Evolutionary conservation across 2,888 invertebrate genomes (phyloP), one percentile per base, ranked within the genome.

Genomic region (Mimas tiliae): DNA sequence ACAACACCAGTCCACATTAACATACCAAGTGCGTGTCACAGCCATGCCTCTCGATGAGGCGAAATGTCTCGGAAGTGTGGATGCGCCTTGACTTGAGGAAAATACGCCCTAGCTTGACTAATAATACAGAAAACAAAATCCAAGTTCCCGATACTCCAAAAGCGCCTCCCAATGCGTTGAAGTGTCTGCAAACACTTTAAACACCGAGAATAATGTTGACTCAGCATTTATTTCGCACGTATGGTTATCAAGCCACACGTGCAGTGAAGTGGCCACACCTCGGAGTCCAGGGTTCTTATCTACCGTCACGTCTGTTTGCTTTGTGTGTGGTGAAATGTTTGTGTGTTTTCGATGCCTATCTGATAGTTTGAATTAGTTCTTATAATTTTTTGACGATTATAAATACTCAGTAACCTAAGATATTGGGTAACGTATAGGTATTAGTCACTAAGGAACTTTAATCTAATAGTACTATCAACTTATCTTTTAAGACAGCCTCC

Each of bases 231-330:
- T 58, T 58, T 58, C 58, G 58, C 58, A 58, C 58, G 58, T 38
- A 58, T 38, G 19, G 34, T 38, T 42, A 58, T 42, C 55, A 55
- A 34, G 53, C 34, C 51, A 27, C 52, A 52, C 52, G 52, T 52
- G 52, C 52, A 1, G 38, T 58, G 58, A 58, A 58, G 58, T 58
- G 58, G 58, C 58, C 58, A 58, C 58, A 42, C 58, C 42, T 58
- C 42, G 58, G 19, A 19, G 42, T 58, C 58, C 58, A 38, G 42
- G 42, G 58, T 58, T 58, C 58, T 58, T 42, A 58, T 58, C 55
- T 16, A 19, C 3, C 19, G 50, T 50, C 50, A 50, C 50, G 50
- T 50, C 52, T 58, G 58, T 58, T 58, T 58, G 38, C 58, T 58
- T 11, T 53, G 34, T 53, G n/a, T 42, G 42, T 38, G 55, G 42